These are phyloP conservation scores for Parazoanthus darwini DNA, from an alignment of 92 coral and sea anemone genomes.

Conservation along the genomic window DNA sequence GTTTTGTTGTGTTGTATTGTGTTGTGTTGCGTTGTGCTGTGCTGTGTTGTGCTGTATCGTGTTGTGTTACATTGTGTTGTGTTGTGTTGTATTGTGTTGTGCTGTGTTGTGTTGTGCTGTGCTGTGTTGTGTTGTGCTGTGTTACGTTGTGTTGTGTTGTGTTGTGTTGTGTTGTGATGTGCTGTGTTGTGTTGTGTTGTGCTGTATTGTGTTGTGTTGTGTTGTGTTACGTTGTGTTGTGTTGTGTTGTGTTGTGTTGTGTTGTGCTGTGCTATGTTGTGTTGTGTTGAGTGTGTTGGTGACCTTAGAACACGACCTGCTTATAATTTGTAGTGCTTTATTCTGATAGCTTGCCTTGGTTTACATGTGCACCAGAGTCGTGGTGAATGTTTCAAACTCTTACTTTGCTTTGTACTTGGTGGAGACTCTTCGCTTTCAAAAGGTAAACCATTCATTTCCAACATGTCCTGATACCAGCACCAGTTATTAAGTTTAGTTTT, in stretches of 20 bases:
- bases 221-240: background rate
- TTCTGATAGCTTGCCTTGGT: conserved; percentile 40
- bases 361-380: conserved; percentile 64
- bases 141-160: no score
- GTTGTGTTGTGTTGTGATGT: no score
- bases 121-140: no score
- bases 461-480: background rate
- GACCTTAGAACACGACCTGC: background rate
- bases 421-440: conserved; percentile 58
- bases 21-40: no score
- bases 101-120: no score
- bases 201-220: no score
- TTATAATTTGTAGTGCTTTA: background rate
- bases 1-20: no score
- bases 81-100: no score
- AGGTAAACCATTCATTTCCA: conserved; percentile 34
- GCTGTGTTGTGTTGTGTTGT: no score
- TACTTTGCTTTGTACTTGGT: conserved; percentile 64
- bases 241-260: background rate
- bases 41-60: no score
- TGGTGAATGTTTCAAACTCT: conserved; percentile 60
- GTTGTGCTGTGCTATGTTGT: background rate
- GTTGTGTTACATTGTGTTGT: no score
- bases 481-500: background rate
- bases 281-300: background rate